Evolutionary conservation across 2,888 invertebrate genomes (phyloP).

Genomic region (Celastrina argiolus): DNA sequence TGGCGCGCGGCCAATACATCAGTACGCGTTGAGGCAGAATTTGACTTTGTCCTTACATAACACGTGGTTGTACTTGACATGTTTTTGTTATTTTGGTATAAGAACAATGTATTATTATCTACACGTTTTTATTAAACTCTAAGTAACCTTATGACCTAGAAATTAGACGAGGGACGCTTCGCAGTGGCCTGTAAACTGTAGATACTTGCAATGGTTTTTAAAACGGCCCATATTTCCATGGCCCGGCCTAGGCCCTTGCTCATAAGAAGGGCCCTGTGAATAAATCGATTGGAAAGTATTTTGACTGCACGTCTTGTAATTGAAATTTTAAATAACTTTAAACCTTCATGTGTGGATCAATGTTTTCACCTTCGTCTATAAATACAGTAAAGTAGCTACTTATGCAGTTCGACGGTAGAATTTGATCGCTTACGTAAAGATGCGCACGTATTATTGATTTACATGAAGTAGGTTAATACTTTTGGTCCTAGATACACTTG

Average conservation of each 20-base stretch:
- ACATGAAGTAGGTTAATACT: background rate
- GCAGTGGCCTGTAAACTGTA: too few species aligned
- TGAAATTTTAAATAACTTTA: too few species aligned
- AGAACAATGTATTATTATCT: slow-evolving; percentile 1
- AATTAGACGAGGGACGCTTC: background rate
- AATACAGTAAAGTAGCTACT: background rate
- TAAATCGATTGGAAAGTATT: background rate
- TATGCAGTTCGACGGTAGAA: background rate
- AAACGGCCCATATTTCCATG: background rate
- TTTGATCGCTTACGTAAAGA: slow-evolving; percentile 1
- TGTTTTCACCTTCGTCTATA: background rate
- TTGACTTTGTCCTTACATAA: slow-evolving; percentile 47
- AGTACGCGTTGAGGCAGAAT: slow-evolving; percentile 41
- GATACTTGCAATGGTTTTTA: background rate
- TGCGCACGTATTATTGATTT: slow-evolving; percentile 10
- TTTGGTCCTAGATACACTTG: background rate
- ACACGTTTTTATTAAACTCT: background rate
- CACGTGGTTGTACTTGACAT: slow-evolving; percentile 45
- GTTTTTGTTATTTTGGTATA: slow-evolving; percentile 32
- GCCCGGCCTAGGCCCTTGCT: background rate
- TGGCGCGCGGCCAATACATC: slow-evolving; percentile 46
- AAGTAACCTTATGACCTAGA: background rate
- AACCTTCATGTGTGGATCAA: background rate
- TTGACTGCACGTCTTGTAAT: too few species aligned
- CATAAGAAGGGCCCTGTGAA: background rate